phyloP scores from a whole-genome alignment of 2,797 vertebrate species.

The Lycodopsis pacificus region DNA sequence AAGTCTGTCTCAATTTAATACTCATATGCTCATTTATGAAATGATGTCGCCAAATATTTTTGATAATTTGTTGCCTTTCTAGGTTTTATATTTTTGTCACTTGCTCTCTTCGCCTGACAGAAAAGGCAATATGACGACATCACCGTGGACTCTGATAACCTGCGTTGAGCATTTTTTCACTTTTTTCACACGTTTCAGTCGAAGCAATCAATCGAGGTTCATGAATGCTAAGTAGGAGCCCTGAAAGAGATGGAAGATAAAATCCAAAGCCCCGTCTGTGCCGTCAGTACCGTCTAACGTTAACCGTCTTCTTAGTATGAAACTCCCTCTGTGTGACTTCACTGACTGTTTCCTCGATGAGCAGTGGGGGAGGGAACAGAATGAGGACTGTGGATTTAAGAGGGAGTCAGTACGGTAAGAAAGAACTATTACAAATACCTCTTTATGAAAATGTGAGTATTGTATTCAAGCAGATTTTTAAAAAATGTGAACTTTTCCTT shows the following conservation, averaged over 20 bases:
- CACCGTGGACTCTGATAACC: background rate
- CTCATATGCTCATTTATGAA: background rate
- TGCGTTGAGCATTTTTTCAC: background rate
- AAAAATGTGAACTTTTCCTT: constrained; percentile 5
- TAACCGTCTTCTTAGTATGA: background rate
- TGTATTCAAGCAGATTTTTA: constrained; percentile 1
- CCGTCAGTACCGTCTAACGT: background rate
- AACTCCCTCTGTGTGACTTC: background rate
- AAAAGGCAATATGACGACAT: background rate
- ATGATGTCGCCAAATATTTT: background rate
- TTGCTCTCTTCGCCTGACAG: background rate
- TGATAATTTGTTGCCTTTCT: background rate
- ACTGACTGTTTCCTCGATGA: background rate
- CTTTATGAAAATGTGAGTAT: background rate
- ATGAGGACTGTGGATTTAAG: background rate
- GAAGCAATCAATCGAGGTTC: background rate
- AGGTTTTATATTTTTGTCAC: background rate
- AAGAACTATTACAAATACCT: background rate
- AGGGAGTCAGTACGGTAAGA: background rate
- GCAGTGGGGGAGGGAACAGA: background rate
- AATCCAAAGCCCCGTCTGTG: background rate
- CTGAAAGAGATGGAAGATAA: background rate
- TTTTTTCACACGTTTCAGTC: background rate
- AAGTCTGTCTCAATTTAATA: constrained; percentile 6
- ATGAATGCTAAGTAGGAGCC: background rate